phyloP scores from a whole-genome alignment of 1,140 invertebrate genomes.

The Rhynchophorus ferrugineus region DNA sequence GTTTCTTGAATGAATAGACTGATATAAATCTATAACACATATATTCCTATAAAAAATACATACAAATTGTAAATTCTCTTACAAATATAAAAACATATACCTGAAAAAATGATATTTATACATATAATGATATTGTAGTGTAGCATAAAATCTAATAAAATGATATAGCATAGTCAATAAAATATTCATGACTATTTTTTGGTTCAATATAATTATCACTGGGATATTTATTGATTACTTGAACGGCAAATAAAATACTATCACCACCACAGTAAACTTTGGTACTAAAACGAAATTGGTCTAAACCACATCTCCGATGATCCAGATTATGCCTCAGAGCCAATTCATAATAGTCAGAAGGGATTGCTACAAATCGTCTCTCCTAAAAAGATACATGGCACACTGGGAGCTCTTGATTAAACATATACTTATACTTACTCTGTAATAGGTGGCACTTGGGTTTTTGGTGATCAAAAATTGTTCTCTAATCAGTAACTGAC shows the following conservation, averaged over 20 bases:
- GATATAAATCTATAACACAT: too few relatives aligned
- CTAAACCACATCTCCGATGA: slow-evolving; percentile 17
- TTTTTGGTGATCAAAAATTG: neutral
- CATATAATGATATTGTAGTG: too few relatives aligned
- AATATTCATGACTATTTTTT: slow-evolving; percentile 18
- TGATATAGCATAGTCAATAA: slow-evolving; percentile 18
- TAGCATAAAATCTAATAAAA: too few relatives aligned
- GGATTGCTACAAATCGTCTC: slow-evolving; percentile 13
- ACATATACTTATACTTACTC: slow-evolving; percentile 12
- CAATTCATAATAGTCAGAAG: neutral
- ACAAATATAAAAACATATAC: too few relatives aligned
- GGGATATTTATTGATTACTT: slow-evolving; percentile 3
- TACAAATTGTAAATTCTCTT: too few relatives aligned
- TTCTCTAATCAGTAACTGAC: slow-evolving; percentile 1
- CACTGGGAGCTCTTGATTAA: too few relatives aligned
- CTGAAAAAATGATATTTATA: too few relatives aligned
- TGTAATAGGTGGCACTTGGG: neutral
- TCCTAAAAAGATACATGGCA: slow-evolving; percentile 7
- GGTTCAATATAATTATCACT: neutral
- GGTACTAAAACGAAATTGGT: neutral
- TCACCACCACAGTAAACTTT: neutral
- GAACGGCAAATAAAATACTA: slow-evolving; percentile 7
- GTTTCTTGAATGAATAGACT: too few relatives aligned
- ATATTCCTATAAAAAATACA: too few relatives aligned
- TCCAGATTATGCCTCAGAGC: slow-evolving; percentile 16